phyloP scores from a whole-genome alignment of 2,888 invertebrate species.

The Hypomecis punctinalis region DNA sequence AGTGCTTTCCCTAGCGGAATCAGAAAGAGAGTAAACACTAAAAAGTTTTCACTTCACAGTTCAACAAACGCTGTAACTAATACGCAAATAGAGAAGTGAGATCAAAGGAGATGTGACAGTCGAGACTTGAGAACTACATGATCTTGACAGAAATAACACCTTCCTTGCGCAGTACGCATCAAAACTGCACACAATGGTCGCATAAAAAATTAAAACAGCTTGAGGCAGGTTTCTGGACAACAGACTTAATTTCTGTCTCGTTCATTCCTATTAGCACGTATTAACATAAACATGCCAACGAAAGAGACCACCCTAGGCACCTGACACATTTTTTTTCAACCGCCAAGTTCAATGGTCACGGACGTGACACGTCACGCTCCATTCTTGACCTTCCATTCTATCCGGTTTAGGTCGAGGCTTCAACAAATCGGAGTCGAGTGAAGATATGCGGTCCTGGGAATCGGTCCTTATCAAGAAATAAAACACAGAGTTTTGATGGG shows the following conservation, averaged over 20 bases:
- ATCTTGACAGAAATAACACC: neutral
- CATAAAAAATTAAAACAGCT: neutral
- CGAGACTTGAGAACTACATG: constrained; percentile 3
- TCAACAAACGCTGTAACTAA: neutral
- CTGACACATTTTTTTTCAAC: neutral
- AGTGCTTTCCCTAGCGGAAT: no score
- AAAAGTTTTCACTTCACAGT: no score
- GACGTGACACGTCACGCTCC: constrained; percentile 18
- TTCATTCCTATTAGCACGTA: neutral
- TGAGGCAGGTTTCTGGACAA: neutral
- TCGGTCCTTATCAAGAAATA: no score
- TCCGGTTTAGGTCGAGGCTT: no score
- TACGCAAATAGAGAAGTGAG: neutral
- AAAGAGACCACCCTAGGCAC: neutral
- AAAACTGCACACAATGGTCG: neutral
- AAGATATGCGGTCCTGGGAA: no score
- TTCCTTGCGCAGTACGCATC: neutral
- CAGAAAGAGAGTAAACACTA: no score
- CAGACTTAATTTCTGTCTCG: neutral
- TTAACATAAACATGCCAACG: neutral
- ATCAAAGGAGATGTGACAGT: constrained; percentile 2
- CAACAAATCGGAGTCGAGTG: no score
- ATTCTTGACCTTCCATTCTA: constrained; percentile 54
- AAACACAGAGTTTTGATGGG: no score
- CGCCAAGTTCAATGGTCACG: constrained; percentile 34